Conservation (phyloP, 2,113 vertebrate species). For the Osmerus mordax region DNA sequence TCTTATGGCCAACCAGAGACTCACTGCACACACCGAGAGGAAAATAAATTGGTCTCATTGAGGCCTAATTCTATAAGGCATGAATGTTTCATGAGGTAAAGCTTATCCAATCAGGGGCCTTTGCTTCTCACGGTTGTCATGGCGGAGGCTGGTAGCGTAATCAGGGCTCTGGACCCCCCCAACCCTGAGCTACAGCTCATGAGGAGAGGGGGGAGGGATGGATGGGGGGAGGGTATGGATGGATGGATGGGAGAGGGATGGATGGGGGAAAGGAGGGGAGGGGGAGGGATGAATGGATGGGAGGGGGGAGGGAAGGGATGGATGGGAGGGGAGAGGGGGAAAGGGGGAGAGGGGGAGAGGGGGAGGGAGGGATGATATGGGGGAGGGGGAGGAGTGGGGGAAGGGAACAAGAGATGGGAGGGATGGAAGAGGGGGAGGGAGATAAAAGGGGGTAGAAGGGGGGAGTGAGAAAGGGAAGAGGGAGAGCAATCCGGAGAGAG, state of each 20-base stretch:
- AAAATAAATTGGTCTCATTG: slow-evolving; percentile 47
- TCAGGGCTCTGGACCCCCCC: too few relatives aligned
- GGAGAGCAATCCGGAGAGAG: too few relatives aligned
- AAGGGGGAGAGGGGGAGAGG: background rate
- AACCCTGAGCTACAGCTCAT: too few relatives aligned
- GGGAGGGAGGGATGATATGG: background rate
- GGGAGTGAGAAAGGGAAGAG: too few relatives aligned
- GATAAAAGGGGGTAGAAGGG: too few relatives aligned
- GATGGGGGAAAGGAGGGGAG: background rate
- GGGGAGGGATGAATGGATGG: background rate
- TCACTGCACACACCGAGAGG: slow-evolving; percentile 15
- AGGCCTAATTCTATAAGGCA: slow-evolving; percentile 27
- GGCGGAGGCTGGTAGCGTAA: background rate
- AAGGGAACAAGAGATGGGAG: background rate
- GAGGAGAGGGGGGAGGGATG: background rate
- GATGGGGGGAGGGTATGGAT: background rate
- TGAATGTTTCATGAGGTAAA: slow-evolving; percentile 31
- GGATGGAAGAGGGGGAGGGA: too few relatives aligned
- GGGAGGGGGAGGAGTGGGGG: background rate
- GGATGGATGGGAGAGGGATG: background rate
- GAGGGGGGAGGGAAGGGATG: background rate
- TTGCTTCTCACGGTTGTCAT: background rate
- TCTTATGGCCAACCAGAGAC: slow-evolving; percentile 14
- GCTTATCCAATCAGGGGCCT: background rate
- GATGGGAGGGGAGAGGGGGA: background rate